Conservation (phyloP, 2,888 invertebrate genomes). For the Hypena proboscidalis region DNA sequence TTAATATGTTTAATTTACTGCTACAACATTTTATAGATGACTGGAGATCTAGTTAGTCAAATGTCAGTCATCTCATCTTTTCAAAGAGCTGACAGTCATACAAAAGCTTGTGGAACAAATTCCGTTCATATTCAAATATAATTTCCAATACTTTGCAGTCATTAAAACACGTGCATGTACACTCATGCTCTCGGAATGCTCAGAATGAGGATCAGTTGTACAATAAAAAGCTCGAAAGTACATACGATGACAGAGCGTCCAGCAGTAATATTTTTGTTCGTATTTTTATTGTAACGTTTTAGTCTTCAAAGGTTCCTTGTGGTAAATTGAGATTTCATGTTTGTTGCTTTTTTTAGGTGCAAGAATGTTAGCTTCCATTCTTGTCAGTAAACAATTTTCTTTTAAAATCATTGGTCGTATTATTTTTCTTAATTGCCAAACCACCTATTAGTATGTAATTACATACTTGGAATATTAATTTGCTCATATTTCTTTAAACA, state of each 20-base stretch:
- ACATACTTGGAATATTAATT: not conserved
- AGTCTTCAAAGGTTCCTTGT: conserved; percentile 21
- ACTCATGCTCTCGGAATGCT: conserved; percentile 69
- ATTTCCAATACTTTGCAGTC: conserved; percentile 45
- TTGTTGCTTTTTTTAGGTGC: conserved; percentile 15
- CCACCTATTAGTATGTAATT: not conserved
- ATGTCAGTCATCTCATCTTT: conserved; percentile 15
- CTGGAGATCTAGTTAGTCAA: conserved; percentile 11
- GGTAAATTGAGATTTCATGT: conserved; percentile 20
- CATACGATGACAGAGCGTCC: conserved; percentile 40
- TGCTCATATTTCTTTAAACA: not conserved
- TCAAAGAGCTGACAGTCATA: conserved; percentile 24
- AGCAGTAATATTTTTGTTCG: conserved; percentile 27
- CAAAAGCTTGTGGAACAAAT: conserved; percentile 34
- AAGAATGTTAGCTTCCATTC: conserved; percentile 9
- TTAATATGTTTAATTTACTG: not conserved
- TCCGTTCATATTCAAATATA: conserved; percentile 55
- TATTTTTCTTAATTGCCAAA: conserved; percentile 2
- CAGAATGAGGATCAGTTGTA: conserved; percentile 57
- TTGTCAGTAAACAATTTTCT: conserved; percentile 5
- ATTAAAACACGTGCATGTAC: conserved; percentile 60
- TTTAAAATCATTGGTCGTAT: not conserved
- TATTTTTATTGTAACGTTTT: conserved; percentile 37
- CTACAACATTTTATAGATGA: not conserved
- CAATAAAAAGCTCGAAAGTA: conserved; percentile 51